A percentile compares a stretch with the other conserved stretches of the same genome.
phyloP scores from a whole-genome alignment of 2,797 vertebrate species.

The Trichosurus vulpecula region DNA sequence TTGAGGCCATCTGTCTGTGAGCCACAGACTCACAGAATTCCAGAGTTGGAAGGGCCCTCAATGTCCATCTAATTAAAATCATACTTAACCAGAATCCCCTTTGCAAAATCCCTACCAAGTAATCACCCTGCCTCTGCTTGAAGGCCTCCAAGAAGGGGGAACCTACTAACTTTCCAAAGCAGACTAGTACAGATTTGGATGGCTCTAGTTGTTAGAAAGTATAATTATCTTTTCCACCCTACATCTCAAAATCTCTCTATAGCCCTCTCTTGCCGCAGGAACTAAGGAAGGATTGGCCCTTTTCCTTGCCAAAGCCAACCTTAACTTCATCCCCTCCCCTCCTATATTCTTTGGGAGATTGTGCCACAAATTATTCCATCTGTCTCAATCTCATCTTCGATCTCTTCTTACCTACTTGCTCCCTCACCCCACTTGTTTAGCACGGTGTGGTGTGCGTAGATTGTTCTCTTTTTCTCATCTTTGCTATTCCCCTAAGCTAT shows the following conservation, averaged over 20 bases:
- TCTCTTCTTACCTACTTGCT: background rate
- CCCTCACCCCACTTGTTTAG: background rate
- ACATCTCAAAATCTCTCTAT: background rate
- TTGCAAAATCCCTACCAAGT: background rate
- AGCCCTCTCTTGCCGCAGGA: background rate
- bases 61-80: background rate
- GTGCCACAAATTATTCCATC: background rate
- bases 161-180: background rate
- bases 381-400: background rate
- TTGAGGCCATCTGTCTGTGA: background rate
- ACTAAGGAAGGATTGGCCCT: slow-evolving; percentile 1
- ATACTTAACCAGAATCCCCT: background rate
- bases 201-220: background rate
- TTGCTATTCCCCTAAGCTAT: background rate
- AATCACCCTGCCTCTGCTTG: background rate
- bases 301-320: background rate
- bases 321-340: background rate
- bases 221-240: background rate
- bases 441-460: background rate
- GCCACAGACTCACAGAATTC: background rate
- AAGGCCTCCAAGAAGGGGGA: background rate
- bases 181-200: background rate
- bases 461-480: background rate
- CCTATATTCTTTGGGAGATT: background rate
- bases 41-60: background rate